Percentiles rank a stretch among this genome's conserved stretches.
Conservation (phyloP, 2,113 vertebrate genomes). For the Aspidoscelis tigris region DNA sequence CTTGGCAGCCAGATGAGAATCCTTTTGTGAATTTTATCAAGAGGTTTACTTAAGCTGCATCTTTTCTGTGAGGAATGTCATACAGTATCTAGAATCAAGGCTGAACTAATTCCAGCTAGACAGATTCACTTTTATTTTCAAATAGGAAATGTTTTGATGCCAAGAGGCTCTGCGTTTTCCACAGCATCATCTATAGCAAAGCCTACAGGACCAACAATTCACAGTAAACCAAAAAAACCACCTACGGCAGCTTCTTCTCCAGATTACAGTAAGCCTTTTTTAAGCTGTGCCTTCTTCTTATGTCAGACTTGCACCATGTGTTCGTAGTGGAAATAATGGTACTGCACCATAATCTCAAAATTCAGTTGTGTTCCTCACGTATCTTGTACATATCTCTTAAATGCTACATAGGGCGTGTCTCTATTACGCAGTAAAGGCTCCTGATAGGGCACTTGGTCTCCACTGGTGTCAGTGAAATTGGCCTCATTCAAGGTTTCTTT, state of each 20-base stretch:
- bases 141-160: constrained; percentile 56
- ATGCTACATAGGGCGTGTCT: background rate
- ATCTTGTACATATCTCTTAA: background rate
- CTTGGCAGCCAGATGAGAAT: background rate
- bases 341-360: background rate
- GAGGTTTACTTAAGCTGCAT: constrained; percentile 8
- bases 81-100: background rate
- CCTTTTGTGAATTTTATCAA: background rate
- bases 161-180: constrained; percentile 50
- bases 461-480: too few species aligned
- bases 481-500: too few species aligned
- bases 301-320: background rate
- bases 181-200: constrained; percentile 44
- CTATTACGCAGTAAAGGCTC: too few species aligned
- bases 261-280: constrained; percentile 72
- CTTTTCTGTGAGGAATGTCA: background rate
- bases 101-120: background rate
- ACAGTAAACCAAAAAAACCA: constrained; percentile 59
- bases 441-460: too few species aligned
- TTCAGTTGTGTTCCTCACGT: background rate
- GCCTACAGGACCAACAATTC: constrained; percentile 58
- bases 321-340: background rate
- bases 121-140: constrained; percentile 38
- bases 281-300: background rate
- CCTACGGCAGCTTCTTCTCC: constrained; percentile 77